Evolutionary conservation across 2,113 vertebrate genomes (phyloP).

Genomic region (Notiomystis cincta): DNA sequence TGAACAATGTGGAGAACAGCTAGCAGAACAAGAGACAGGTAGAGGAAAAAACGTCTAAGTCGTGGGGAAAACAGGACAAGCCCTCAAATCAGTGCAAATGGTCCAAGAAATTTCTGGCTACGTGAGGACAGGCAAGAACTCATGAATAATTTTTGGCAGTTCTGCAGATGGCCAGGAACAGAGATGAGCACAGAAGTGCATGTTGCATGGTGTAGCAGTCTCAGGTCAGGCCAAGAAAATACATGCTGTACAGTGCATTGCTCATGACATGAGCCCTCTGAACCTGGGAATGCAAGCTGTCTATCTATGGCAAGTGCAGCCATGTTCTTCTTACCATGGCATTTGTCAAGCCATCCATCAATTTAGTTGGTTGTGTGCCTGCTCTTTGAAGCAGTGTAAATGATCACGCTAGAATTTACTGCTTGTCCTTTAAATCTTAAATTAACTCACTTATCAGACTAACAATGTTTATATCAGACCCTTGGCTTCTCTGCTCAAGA

Average conservation of each 20-base stretch:
- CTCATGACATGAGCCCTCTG: neutral
- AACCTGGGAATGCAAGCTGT: neutral
- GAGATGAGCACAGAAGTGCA: neutral
- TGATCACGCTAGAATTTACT: slow-evolving; percentile 21
- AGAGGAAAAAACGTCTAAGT: neutral
- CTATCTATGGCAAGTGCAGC: neutral
- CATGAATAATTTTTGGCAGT: neutral
- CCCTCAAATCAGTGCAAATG: neutral
- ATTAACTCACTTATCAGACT: slow-evolving; percentile 48
- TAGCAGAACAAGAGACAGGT: neutral
- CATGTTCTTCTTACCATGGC: neutral
- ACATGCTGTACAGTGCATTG: neutral
- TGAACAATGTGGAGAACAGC: neutral
- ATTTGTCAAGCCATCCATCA: slow-evolving; percentile 12
- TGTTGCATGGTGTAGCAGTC: neutral
- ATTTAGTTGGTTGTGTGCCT: neutral
- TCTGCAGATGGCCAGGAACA: neutral
- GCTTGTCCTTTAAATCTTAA: slow-evolving; percentile 53
- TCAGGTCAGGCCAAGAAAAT: neutral
- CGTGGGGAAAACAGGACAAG: neutral
- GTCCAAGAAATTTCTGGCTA: neutral
- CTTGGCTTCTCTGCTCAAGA: slow-evolving; percentile 1
- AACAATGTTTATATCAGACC: slow-evolving; percentile 12
- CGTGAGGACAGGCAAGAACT: neutral
- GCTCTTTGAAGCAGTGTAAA: neutral